Conservation (phyloP, 1,140 invertebrate genomes). For the Ceratitis capitata region DNA sequence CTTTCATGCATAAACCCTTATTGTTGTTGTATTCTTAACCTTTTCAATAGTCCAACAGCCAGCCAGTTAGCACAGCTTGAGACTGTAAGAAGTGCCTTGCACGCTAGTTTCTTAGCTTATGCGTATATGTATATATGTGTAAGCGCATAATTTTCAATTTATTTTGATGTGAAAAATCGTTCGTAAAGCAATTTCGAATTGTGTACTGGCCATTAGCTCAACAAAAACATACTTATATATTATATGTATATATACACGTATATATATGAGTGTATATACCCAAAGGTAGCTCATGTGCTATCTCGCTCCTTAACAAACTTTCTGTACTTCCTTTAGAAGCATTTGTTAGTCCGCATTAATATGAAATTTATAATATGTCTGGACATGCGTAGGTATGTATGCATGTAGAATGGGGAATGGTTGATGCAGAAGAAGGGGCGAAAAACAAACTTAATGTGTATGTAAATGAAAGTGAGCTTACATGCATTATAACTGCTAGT, state of each 20-base stretch:
- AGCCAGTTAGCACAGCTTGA: constrained; percentile 9
- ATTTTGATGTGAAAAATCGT: constrained; percentile 36
- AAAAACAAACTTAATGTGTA: background rate
- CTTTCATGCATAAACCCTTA: background rate
- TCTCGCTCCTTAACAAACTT: background rate
- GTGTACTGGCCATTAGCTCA: background rate
- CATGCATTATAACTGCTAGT: background rate
- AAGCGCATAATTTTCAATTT: constrained; percentile 33
- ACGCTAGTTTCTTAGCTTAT: background rate
- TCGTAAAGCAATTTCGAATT: constrained; percentile 6
- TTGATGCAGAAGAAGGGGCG: too few species aligned
- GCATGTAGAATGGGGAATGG: too few species aligned
- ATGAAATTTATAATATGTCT: constrained; percentile 9
- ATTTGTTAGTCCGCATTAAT: background rate
- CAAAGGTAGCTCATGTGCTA: background rate
- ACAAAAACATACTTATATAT: background rate
- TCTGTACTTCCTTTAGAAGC: background rate
- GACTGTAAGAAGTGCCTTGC: background rate
- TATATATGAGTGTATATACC: background rate
- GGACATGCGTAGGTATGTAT: background rate
- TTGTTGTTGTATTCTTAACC: background rate
- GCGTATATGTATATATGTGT: too few species aligned
- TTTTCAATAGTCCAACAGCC: too few species aligned
- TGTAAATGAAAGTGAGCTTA: constrained; percentile 3
- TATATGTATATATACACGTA: background rate